Evolutionary conservation across 2,888 invertebrate species (phyloP), one percentile per base, ranked within the genome.

Genomic region (Ormyrus pomaceus): DNA sequence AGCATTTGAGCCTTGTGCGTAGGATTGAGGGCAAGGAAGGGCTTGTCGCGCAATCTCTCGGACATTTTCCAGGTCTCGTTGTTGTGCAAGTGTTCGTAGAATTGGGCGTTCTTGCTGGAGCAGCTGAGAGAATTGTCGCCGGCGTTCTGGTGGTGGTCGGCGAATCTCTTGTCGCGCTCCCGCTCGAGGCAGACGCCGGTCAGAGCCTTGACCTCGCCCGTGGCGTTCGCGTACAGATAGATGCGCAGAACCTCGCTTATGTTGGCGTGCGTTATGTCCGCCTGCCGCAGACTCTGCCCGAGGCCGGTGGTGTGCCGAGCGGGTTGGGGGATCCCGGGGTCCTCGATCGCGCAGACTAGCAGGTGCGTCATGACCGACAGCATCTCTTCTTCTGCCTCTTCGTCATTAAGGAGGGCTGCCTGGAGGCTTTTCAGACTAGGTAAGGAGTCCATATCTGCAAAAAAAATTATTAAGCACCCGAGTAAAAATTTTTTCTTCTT

Each of bases 221-320:
- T 96, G 0, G 96, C 96, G 87, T 96, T 96, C 0, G 97, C 97
- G 86, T 96, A 96, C 84, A 98, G 92, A 89, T 98, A 99, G 89
- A 98, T 96, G 83, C 98, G 92, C 55, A 99, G 92, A 73, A 99
- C 95, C 90, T 99, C 99, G 79, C 97, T 96, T 19, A 99, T 93
- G 89, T 98, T 98, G 45, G 95, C 95, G 79, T 97, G 96, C 0
- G 97, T 98, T 71, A 99, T 95, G 79, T 98, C 98, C 82, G 98
- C 96, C 85, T 95, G 95, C 2, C 96, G 93, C 69, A 99, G 93
- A 82, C 97, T 97, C 91, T 98, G 98, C 0, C 98, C 98, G 4
- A 98, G 92, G 7, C 96, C 93, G 0, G 98, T 98, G 0, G 97
- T 96, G 87, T 98, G 97, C 0, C 97, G 92, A 0, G 96, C 96